A percentile compares a stretch with the other conserved stretches of the same genome.
phyloP scores from a whole-genome alignment of 2,113 vertebrate genomes.

The Saccopteryx leptura region DNA sequence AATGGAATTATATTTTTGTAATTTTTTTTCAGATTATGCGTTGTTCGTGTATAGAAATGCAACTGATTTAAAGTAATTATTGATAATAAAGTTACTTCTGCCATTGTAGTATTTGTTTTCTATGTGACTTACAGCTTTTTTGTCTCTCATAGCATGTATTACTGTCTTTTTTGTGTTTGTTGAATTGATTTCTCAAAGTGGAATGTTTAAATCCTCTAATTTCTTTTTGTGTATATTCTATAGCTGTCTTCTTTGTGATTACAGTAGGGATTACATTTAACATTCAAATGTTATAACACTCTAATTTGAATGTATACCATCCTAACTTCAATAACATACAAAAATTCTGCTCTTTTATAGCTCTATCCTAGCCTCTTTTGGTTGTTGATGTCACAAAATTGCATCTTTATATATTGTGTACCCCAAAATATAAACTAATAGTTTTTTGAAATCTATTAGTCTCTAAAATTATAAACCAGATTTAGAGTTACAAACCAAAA shows the following conservation, averaged over 20 bases:
- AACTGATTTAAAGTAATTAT: constrained; percentile 14
- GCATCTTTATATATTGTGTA: neutral
- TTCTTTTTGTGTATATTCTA: constrained; percentile 43
- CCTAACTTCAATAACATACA: constrained; percentile 39
- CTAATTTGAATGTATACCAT: constrained; percentile 56
- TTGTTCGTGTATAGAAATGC: neutral
- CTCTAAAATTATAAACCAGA: constrained; percentile 12
- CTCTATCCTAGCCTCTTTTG: neutral
- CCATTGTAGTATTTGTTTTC: neutral
- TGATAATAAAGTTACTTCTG: neutral
- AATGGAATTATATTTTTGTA: neutral
- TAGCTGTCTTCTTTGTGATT: constrained; percentile 44
- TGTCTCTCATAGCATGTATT: neutral
- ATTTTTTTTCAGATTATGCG: neutral
- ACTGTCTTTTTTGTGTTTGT: neutral
- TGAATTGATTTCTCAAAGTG: neutral
- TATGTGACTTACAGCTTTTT: neutral
- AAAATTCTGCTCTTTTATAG: constrained; percentile 15
- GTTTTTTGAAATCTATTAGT: neutral
- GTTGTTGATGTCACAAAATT: neutral
- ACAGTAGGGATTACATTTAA: constrained; percentile 27
- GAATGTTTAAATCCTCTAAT: constrained; percentile 45
- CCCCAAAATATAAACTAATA: neutral
- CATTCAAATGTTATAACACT: constrained; percentile 25
- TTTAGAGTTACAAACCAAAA: constrained; percentile 15